phyloP scores from a whole-genome alignment of 2,113 vertebrate species.

The Thomomys bottae region DNA sequence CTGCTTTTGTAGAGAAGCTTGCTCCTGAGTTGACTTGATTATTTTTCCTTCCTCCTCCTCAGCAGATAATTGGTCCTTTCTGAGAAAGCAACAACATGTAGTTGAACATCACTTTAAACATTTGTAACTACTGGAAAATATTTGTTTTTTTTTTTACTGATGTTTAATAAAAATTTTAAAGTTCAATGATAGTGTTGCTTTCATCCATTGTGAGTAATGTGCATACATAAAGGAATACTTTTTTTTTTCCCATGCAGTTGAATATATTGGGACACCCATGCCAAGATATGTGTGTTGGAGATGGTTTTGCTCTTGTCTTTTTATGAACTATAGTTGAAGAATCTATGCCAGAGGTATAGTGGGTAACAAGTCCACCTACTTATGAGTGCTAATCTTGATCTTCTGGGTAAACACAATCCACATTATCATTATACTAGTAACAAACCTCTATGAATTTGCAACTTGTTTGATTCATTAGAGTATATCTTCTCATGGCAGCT shows the following conservation, averaged over 20 bases:
- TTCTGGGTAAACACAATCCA: background rate
- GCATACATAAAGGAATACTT: background rate
- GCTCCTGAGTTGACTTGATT: background rate
- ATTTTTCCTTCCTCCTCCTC: background rate
- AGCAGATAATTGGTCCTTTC: background rate
- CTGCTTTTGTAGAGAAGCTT: background rate
- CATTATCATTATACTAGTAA: background rate
- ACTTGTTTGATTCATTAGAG: background rate
- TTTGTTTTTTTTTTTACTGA: background rate
- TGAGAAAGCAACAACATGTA: background rate
- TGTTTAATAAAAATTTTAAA: background rate
- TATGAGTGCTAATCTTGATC: background rate
- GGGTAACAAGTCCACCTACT: background rate
- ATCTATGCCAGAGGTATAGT: too few relatives aligned
- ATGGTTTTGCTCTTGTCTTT: background rate
- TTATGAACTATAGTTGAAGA: background rate
- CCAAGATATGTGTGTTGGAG: background rate
- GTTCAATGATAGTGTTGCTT: background rate
- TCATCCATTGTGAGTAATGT: background rate
- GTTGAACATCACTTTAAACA: background rate
- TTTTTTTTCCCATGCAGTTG: background rate
- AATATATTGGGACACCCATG: background rate
- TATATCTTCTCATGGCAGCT: background rate
- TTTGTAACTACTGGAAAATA: background rate
- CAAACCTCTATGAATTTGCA: background rate